Percentiles rank a stretch among this genome's conserved stretches.
Evolutionary conservation across 2,797 vertebrate species (phyloP).

Genomic region (Clarias fuscus): DNA sequence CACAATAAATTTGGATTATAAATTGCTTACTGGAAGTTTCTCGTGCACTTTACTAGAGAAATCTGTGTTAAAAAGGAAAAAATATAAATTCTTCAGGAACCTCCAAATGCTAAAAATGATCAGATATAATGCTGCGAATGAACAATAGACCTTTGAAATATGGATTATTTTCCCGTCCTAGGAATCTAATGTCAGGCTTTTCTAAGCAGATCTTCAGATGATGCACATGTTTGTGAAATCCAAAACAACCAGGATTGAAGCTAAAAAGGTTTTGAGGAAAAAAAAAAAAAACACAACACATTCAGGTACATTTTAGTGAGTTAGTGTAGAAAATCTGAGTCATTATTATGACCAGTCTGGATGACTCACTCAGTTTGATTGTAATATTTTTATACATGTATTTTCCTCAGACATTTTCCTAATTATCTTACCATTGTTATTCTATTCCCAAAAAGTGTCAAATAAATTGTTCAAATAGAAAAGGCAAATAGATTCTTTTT

Average conservation of each 20-base stretch:
- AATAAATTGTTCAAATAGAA: neutral
- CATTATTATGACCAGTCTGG: conserved; percentile 6
- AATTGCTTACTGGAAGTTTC: conserved; percentile 53
- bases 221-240: conserved; percentile 24
- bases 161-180: conserved; percentile 1
- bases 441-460: neutral
- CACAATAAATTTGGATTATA: conserved; percentile 44
- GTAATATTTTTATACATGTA: neutral
- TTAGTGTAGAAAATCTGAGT: conserved; percentile 11
- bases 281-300: neutral
- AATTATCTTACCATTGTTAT: neutral
- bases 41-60: conserved; percentile 28
- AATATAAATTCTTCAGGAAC: neutral
- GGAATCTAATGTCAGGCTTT: conserved; percentile 13
- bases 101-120: conserved; percentile 19
- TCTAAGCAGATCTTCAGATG: conserved; percentile 38
- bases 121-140: neutral
- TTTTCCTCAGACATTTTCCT: neutral
- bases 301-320: neutral
- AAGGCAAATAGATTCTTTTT: neutral
- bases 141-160: conserved; percentile 42
- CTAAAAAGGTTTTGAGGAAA: neutral
- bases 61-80: conserved; percentile 11
- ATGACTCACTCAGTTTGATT: neutral
- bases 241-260: neutral